These are phyloP conservation scores for Brachionus koreanus DNA, from an alignment of 1,140 invertebrate genomes.

Conservation along the genomic window DNA sequence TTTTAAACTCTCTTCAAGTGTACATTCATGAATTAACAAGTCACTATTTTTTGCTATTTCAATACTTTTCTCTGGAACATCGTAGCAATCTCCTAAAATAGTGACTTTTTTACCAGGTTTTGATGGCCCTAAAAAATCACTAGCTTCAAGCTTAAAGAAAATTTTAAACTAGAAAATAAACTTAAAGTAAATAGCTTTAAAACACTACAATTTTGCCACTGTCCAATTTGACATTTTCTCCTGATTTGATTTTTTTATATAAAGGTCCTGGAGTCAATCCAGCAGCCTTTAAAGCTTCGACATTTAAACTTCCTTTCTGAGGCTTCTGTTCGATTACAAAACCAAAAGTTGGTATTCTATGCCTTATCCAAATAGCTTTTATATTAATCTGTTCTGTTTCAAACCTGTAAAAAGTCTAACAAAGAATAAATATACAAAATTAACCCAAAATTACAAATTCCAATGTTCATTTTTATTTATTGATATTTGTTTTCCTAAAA, in stretches of 20 bases:
- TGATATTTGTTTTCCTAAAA: conserved; percentile 49
- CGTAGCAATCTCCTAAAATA: conserved; percentile 58
- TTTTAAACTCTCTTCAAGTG: conserved; percentile 53
- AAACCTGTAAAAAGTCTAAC: conserved; percentile 45
- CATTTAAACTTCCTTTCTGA: conserved; percentile 54
- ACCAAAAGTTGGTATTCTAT: conserved; percentile 59
- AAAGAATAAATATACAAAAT: neutral
- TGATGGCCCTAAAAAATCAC: conserved; percentile 23
- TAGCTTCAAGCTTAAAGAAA: conserved; percentile 6
- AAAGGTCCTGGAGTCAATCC: conserved; percentile 56
- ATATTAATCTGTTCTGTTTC: conserved; percentile 52
- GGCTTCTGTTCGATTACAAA: conserved; percentile 56
- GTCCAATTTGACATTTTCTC: conserved; percentile 51
- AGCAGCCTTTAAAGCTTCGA: conserved; percentile 49
- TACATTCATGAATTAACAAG: conserved; percentile 60
- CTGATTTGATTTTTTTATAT: conserved; percentile 56
- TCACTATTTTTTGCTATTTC: conserved; percentile 54
- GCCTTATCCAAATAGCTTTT: conserved; percentile 54
- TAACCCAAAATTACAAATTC: conserved; percentile 50
- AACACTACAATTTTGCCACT: conserved; percentile 50
- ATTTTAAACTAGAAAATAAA: neutral
- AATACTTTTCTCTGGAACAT: conserved; percentile 51
- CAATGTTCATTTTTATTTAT: conserved; percentile 49
- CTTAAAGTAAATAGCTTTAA: neutral
- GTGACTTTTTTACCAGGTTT: conserved; percentile 55